A percentile compares a stretch with the other conserved stretches of the same genome.
Conservation (phyloP, 1,140 invertebrate genomes). For the Drosophila dunni region DNA sequence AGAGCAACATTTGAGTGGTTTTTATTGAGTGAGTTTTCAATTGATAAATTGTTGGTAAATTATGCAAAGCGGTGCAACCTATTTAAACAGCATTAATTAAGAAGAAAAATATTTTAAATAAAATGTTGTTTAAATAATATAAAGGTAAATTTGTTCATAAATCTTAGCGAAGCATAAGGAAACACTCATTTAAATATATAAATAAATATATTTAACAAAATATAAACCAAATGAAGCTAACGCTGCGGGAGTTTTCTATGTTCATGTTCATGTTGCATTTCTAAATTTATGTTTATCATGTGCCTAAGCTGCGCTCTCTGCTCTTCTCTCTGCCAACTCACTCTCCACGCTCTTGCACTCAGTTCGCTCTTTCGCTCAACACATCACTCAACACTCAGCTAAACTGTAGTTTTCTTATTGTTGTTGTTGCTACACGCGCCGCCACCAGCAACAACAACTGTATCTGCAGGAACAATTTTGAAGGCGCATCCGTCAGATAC, state of each 20-base stretch:
- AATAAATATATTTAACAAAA: background rate
- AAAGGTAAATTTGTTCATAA: no score
- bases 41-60: constrained; percentile 13
- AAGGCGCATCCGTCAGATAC: constrained; percentile 71
- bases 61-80: background rate
- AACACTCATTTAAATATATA: background rate
- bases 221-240: background rate
- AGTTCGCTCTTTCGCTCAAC: constrained; percentile 45
- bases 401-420: constrained; percentile 49
- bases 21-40: constrained; percentile 3
- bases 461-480: constrained; percentile 31
- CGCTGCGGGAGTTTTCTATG: background rate
- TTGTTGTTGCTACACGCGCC: constrained; percentile 59
- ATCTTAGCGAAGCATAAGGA: no score
- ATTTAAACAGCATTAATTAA: constrained; percentile 1
- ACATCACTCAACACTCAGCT: constrained; percentile 6
- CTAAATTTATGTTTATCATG: constrained; percentile 1
- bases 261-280: background rate
- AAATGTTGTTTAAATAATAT: background rate
- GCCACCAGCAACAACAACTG: constrained; percentile 31
- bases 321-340: background rate
- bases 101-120: background rate
- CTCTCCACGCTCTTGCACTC: constrained; percentile 1
- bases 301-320: background rate
- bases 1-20: constrained; percentile 26